phyloP scores from a whole-genome alignment of 2,888 invertebrate genomes.

The Drosophila leonis region DNA sequence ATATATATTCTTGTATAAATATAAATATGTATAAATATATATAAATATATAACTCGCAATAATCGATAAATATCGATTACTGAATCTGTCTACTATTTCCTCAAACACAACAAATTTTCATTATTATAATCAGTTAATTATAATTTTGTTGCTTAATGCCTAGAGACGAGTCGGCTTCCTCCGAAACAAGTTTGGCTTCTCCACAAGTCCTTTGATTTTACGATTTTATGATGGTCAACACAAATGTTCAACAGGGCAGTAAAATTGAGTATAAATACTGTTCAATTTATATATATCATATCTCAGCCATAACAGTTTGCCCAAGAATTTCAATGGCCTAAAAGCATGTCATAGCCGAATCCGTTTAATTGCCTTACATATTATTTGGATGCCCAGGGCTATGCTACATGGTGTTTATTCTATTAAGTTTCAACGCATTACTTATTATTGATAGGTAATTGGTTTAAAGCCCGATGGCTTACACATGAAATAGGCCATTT shows the following conservation, averaged over 20 bases:
- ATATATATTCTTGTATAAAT: neutral
- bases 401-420: neutral
- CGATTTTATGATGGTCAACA: neutral
- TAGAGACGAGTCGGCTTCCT: neutral
- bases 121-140: neutral
- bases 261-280: neutral
- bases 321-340: no score
- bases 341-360: neutral
- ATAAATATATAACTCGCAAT: no score
- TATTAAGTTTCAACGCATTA: neutral
- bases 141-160: neutral
- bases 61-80: neutral
- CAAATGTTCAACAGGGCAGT: neutral
- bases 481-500: constrained; percentile 11
- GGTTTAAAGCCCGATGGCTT: constrained; percentile 3
- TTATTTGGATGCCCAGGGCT: no score
- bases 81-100: no score
- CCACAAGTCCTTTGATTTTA: neutral
- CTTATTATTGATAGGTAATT: constrained; percentile 27
- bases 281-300: neutral
- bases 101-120: no score
- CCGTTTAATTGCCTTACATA: neutral
- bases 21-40: no score
- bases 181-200: neutral
- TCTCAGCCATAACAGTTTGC: neutral